Evolutionary conservation across 2,888 invertebrate species (phyloP).

Genomic region (Drosophila falleni): DNA sequence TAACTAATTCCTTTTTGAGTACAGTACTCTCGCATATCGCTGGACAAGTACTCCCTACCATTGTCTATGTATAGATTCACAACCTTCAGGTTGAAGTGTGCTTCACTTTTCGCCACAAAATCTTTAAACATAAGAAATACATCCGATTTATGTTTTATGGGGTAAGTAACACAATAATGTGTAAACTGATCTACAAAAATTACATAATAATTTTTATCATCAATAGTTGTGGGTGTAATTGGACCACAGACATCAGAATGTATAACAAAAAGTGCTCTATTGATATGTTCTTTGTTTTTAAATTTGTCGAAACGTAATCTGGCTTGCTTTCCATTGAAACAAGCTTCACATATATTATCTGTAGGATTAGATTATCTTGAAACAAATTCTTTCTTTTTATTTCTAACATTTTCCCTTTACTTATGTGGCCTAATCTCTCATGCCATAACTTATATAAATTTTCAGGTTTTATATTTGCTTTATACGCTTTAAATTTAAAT

Average conservation of each 20-base stretch:
- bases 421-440: too few relatives aligned
- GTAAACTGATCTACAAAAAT: background rate
- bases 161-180: background rate
- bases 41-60: too few relatives aligned
- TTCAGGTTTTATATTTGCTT: conserved; percentile 1
- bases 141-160: background rate
- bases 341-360: background rate
- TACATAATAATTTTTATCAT: background rate
- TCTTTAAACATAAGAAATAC: background rate
- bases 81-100: too few relatives aligned
- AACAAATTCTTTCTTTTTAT: background rate
- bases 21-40: too few relatives aligned
- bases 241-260: conserved; percentile 1
- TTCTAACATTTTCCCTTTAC: too few relatives aligned
- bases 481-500: too few relatives aligned
- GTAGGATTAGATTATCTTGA: background rate
- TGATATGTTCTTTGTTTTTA: conserved; percentile 22
- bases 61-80: too few relatives aligned
- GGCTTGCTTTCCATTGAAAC: background rate
- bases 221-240: background rate
- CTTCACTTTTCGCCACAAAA: too few relatives aligned
- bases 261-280: background rate
- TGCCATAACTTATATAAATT: too few relatives aligned
- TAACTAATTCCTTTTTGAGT: too few relatives aligned
- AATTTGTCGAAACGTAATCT: background rate